Conservation (phyloP, 30 jellyfish, hydroid and myxozoan species). For the Haliclystus octoradiatus region DNA sequence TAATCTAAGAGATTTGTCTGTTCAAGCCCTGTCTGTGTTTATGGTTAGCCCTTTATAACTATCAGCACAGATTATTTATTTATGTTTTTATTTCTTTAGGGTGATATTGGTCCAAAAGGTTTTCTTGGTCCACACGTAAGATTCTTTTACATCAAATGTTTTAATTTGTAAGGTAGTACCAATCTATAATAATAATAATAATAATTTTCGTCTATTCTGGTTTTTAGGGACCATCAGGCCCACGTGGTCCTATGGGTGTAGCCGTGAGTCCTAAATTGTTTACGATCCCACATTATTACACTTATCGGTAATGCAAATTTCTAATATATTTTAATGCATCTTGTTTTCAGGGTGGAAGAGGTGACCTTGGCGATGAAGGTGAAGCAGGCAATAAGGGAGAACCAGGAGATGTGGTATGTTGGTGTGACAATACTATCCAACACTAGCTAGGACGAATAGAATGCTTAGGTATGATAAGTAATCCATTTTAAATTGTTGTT, state of each 20-base stretch:
- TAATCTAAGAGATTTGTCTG: too few species aligned
- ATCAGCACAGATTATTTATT: too few species aligned
- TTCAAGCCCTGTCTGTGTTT: not conserved
- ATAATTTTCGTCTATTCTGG: not conserved
- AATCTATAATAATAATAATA: not conserved
- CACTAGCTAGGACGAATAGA: too few species aligned
- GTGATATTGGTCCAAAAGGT: constrained; percentile 9
- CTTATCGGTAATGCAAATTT: too few species aligned
- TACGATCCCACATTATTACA: too few species aligned
- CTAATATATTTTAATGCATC: not conserved
- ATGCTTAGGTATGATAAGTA: too few species aligned
- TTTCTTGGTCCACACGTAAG: constrained; percentile 7
- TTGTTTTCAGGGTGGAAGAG: not conserved
- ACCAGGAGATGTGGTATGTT: constrained; percentile 5
- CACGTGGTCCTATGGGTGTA: constrained; percentile 11
- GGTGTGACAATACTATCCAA: constrained; percentile 15
- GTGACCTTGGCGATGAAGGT: not conserved
- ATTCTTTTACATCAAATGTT: not conserved
- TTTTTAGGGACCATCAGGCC: constrained; percentile 10
- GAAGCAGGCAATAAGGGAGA: constrained; percentile 20
- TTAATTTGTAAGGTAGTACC: constrained; percentile 1
- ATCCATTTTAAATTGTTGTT: too few species aligned
- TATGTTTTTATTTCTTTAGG: too few species aligned
- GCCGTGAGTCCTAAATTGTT: too few species aligned
- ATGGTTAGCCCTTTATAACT: too few species aligned